phyloP scores from a whole-genome alignment of 2,113 vertebrate genomes.

The Ctenodactylus gundi region DNA sequence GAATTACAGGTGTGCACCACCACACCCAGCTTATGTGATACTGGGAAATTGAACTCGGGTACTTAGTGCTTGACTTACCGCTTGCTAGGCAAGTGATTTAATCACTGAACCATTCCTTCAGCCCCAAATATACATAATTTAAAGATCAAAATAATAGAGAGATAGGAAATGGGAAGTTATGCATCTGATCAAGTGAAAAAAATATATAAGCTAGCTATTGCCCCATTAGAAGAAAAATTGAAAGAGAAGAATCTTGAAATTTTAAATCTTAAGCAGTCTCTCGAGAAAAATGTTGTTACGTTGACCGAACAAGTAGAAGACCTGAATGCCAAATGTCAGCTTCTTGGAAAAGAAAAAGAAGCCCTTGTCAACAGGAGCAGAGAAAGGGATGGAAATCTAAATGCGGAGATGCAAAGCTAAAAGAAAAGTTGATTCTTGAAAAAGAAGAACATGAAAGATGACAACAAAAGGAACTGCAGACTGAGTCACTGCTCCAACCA shows the following conservation, averaged over 20 bases:
- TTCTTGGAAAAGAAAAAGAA: slow-evolving; percentile 89
- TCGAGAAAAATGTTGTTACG: slow-evolving; percentile 85
- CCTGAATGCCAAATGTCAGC: slow-evolving; percentile 86
- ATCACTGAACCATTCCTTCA: too few relatives aligned
- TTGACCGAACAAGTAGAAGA: slow-evolving; percentile 87
- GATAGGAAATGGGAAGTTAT: too few relatives aligned
- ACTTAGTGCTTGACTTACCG: too few relatives aligned
- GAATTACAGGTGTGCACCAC: too few relatives aligned
- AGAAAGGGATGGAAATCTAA: slow-evolving; percentile 82
- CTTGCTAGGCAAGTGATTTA: too few relatives aligned
- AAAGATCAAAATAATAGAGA: too few relatives aligned
- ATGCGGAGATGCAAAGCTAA: slow-evolving; percentile 85
- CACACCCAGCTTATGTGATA: too few relatives aligned
- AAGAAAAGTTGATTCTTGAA: slow-evolving; percentile 80
- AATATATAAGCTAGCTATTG: slow-evolving; percentile 80
- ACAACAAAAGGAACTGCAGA: slow-evolving; percentile 81
- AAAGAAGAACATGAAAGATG: slow-evolving; percentile 82
- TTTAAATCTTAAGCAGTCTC: slow-evolving; percentile 82
- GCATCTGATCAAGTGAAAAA: slow-evolving; percentile 85
- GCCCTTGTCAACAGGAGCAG: slow-evolving; percentile 75
- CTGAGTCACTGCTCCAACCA: slow-evolving; percentile 83
- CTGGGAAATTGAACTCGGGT: too few relatives aligned
- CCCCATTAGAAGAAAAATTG: slow-evolving; percentile 80
- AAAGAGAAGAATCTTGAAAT: slow-evolving; percentile 87
- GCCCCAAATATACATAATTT: too few relatives aligned